A percentile compares a stretch with the other conserved stretches of the same genome.
phyloP scores from a whole-genome alignment of 2,888 invertebrate genomes.

The Brachypterus glaber region DNA sequence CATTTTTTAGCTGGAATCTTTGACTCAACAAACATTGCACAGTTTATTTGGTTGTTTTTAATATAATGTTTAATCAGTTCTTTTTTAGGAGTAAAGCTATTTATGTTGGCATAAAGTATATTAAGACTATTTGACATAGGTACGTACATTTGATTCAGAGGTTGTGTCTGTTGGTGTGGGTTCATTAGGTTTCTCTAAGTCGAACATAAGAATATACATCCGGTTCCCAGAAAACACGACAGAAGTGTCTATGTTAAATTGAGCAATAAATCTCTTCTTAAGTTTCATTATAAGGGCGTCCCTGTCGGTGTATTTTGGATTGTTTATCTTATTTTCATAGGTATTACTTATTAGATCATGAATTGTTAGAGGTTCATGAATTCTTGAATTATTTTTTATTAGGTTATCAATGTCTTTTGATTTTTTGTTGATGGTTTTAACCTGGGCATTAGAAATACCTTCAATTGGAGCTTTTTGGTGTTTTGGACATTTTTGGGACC shows the following conservation, averaged over 20 bases:
- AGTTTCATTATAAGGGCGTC: slow-evolving; percentile 7
- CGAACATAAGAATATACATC: slow-evolving; percentile 10
- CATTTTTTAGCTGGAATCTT: no score
- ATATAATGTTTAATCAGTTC: no score
- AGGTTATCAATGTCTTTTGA: slow-evolving; percentile 5
- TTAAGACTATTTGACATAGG: no score
- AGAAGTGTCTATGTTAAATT: slow-evolving; percentile 9
- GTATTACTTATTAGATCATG: slow-evolving; percentile 9
- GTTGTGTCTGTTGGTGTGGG: slow-evolving; percentile 4
- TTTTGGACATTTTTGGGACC: slow-evolving; percentile 11
- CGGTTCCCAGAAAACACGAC: slow-evolving; percentile 7
- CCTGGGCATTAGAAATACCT: slow-evolving; percentile 11
- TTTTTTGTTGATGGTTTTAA: slow-evolving; percentile 10
- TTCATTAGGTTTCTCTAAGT: slow-evolving; percentile 1
- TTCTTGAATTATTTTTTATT: slow-evolving; percentile 7
- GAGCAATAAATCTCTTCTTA: slow-evolving; percentile 5
- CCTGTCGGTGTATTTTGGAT: slow-evolving; percentile 4
- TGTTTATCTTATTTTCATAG: slow-evolving; percentile 7
- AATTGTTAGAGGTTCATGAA: slow-evolving; percentile 9
- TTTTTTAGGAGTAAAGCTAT: no score
- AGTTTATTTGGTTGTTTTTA: no score
- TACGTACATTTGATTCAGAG: no score
- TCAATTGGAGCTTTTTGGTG: slow-evolving; percentile 10
- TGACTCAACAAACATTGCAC: no score
- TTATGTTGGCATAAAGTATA: slow-evolving; percentile 1